Evolutionary conservation across 37 sponge, comb jelly and placozoan genomes (phyloP).

Genomic region (Ianthella basta): DNA sequence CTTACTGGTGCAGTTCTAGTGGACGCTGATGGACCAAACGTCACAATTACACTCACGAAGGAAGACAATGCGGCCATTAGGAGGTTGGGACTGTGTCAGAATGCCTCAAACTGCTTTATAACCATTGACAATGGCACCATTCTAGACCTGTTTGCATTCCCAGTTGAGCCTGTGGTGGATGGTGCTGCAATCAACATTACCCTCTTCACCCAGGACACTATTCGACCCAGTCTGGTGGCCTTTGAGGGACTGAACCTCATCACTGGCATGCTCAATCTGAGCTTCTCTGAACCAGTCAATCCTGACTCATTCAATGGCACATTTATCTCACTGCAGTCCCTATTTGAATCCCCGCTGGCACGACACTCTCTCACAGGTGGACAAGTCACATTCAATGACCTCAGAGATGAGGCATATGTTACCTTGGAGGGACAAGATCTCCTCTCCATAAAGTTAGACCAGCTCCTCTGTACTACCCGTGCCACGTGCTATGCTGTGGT

Average conservation of each 20-base stretch:
- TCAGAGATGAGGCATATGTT: slow-evolving; percentile 50
- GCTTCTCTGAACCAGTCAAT: slow-evolving; percentile 82
- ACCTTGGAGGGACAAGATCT: slow-evolving; percentile 56
- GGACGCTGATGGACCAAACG: slow-evolving; percentile 14
- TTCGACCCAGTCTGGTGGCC: slow-evolving; percentile 61
- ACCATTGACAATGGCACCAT: slow-evolving; percentile 65
- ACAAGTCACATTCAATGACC: not conserved
- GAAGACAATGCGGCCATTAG: slow-evolving; percentile 72
- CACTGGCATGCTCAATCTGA: slow-evolving; percentile 54
- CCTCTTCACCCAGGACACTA: slow-evolving; percentile 55
- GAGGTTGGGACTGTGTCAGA: slow-evolving; percentile 61
- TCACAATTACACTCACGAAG: slow-evolving; percentile 50
- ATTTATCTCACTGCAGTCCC: slow-evolving; percentile 61
- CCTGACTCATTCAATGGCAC: slow-evolving; percentile 42
- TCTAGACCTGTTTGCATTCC: slow-evolving; percentile 66
- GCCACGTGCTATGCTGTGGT: slow-evolving; percentile 78
- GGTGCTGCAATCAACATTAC: slow-evolving; percentile 66
- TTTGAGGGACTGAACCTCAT: slow-evolving; percentile 59
- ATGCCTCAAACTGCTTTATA: slow-evolving; percentile 58
- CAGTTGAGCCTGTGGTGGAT: slow-evolving; percentile 45
- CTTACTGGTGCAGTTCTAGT: slow-evolving; percentile 46
- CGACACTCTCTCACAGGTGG: slow-evolving; percentile 77
- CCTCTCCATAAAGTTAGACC: slow-evolving; percentile 67
- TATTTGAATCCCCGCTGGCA: slow-evolving; percentile 81
- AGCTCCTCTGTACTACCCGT: slow-evolving; percentile 69